Conservation (phyloP, 2,113 vertebrate species). For the Onychostoma macrolepis region DNA sequence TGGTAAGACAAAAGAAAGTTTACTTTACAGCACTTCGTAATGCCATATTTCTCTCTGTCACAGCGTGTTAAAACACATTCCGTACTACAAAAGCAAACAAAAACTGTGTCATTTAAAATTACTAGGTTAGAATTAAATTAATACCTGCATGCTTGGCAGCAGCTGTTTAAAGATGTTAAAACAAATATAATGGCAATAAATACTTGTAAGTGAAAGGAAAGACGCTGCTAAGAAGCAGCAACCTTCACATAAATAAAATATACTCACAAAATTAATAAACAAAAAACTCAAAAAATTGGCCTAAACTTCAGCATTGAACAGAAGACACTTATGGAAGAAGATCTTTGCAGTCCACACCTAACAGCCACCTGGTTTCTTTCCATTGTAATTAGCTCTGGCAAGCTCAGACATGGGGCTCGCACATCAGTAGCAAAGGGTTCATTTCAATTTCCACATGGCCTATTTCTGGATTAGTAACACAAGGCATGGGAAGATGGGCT, state of each 20-base stretch:
- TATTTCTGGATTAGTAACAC: conserved; percentile 49
- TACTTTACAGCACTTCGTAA: neutral
- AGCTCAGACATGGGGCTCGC: conserved; percentile 41
- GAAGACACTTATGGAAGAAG: conserved; percentile 50
- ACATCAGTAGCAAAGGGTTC: conserved; percentile 36
- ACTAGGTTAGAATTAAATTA: conserved; percentile 5
- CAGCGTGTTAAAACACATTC: conserved; percentile 46
- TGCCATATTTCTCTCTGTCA: conserved; percentile 16
- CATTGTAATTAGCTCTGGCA: conserved; percentile 62
- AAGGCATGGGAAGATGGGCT: conserved; percentile 49
- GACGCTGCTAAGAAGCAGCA: conserved; percentile 36
- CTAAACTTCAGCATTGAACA: conserved; percentile 50
- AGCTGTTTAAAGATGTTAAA: conserved; percentile 60
- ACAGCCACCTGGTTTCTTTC: conserved; percentile 70
- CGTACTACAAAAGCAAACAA: conserved; percentile 11
- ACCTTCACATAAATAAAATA: neutral
- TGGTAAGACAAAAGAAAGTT: conserved; percentile 51
- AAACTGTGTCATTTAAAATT: conserved; percentile 9
- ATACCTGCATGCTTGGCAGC: conserved; percentile 59
- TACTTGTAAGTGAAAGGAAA: conserved; percentile 49
- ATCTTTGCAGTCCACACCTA: conserved; percentile 46
- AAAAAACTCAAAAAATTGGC: neutral
- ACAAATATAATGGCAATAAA: conserved; percentile 56
- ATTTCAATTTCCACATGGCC: conserved; percentile 40
- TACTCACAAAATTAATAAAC: neutral